These are phyloP conservation scores for Drosophila sordidapex DNA, from an alignment of 2,888 invertebrate species.

Conservation along the genomic window DNA sequence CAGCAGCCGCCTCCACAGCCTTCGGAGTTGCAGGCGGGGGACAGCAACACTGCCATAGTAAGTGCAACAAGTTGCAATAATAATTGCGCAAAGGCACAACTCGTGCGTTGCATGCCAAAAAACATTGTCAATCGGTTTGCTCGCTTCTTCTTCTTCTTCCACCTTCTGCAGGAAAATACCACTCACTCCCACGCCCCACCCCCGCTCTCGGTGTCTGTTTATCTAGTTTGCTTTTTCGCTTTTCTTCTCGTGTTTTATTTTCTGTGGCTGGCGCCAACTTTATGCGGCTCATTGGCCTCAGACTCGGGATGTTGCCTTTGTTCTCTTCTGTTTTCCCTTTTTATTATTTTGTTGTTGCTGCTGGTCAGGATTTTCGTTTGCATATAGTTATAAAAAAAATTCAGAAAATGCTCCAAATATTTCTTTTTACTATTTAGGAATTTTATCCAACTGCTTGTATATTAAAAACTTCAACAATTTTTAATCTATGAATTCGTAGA, in stretches of 20 bases:
- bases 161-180: not conserved
- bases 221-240: conserved; percentile 32
- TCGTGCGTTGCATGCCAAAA: conserved; percentile 26
- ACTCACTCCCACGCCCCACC: not conserved
- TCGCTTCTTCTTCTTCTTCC: not conserved
- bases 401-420: not conserved
- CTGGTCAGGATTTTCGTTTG: conserved; percentile 61
- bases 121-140: not conserved
- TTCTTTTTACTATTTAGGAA: not conserved
- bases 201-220: conserved; percentile 15
- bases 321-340: not conserved
- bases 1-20: conserved; percentile 28
- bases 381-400: conserved; percentile 7
- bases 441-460: not conserved
- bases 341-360: conserved; percentile 42
- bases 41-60: conserved; percentile 53
- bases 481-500: not conserved
- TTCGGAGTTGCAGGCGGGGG: conserved; percentile 34
- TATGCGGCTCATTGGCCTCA: conserved; percentile 53
- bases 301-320: conserved; percentile 29
- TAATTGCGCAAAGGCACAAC: conserved; percentile 1
- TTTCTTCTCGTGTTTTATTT: conserved; percentile 6
- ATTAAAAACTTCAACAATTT: not conserved
- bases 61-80: conserved; percentile 75
- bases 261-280: conserved; percentile 68